phyloP scores from a whole-genome alignment of 2,113 vertebrate genomes.

The Anarhynchus alexandrinus region DNA sequence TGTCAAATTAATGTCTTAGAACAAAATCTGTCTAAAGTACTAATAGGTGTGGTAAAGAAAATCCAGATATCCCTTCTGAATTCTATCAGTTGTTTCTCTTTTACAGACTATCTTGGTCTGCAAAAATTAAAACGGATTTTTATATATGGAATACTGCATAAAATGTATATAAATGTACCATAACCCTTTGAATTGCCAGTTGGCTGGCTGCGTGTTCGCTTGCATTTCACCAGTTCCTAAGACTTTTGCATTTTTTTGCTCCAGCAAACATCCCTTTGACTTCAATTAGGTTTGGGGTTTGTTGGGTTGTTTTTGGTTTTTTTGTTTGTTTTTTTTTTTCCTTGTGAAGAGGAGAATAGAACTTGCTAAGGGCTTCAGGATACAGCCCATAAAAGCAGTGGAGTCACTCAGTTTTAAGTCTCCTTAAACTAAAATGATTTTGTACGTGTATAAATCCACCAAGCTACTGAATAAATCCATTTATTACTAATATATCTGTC shows the following conservation, averaged over 20 bases:
- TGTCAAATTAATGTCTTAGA: slow-evolving; percentile 55
- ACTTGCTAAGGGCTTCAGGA: not conserved
- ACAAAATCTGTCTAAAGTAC: slow-evolving; percentile 52
- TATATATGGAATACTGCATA: not conserved
- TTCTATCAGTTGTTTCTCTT: slow-evolving; percentile 25
- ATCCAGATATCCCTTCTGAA: slow-evolving; percentile 39
- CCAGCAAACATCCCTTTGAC: not conserved
- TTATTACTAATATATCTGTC: slow-evolving; percentile 63
- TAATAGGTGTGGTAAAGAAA: slow-evolving; percentile 65
- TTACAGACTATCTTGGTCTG: not conserved
- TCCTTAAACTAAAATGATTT: slow-evolving; percentile 25
- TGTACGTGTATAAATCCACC: slow-evolving; percentile 12
- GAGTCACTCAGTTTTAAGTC: not conserved
- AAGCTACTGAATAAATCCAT: slow-evolving; percentile 68
- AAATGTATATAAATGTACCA: not conserved
- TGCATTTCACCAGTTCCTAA: not conserved
- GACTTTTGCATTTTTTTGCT: not conserved
- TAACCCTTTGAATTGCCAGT: not conserved
- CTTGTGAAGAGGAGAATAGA: not conserved
- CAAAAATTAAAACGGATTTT: not conserved
- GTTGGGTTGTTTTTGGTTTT: not conserved
- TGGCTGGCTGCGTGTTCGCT: not conserved
- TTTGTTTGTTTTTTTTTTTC: not conserved
- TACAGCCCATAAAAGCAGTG: not conserved
- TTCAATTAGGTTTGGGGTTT: not conserved